Conservation (phyloP, 2,888 invertebrate species). For the Villa cingulata region DNA sequence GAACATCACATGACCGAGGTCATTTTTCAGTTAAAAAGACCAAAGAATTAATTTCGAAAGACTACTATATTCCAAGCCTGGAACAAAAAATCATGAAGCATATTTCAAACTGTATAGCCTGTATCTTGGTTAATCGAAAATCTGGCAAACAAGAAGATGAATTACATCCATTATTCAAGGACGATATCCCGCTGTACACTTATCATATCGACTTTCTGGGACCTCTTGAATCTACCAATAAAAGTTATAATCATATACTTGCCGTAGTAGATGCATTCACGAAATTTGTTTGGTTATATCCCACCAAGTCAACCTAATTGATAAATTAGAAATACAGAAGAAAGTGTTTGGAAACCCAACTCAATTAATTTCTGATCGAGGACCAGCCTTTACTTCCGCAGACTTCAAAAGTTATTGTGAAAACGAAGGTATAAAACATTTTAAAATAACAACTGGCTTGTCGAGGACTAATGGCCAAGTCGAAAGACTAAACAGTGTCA, state of each 20-base stretch:
- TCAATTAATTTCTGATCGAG: too few relatives aligned
- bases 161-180: not conserved
- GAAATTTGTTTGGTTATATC: not conserved
- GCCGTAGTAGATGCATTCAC: not conserved
- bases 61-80: constrained; percentile 1
- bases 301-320: not conserved
- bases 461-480: too few relatives aligned
- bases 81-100: not conserved
- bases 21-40: not conserved
- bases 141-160: not conserved
- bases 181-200: not conserved
- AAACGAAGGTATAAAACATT: too few relatives aligned
- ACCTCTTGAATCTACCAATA: not conserved
- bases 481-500: too few relatives aligned
- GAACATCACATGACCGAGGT: constrained; percentile 1
- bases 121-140: not conserved
- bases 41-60: not conserved
- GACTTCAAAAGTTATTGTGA: too few relatives aligned
- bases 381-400: too few relatives aligned
- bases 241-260: constrained; percentile 13
- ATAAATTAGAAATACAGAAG: too few relatives aligned
- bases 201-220: not conserved
- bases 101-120: not conserved
- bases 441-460: too few relatives aligned
- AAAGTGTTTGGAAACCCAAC: too few relatives aligned